phyloP scores from a whole-genome alignment of 1,140 invertebrate species.

The Euura lappo region DNA sequence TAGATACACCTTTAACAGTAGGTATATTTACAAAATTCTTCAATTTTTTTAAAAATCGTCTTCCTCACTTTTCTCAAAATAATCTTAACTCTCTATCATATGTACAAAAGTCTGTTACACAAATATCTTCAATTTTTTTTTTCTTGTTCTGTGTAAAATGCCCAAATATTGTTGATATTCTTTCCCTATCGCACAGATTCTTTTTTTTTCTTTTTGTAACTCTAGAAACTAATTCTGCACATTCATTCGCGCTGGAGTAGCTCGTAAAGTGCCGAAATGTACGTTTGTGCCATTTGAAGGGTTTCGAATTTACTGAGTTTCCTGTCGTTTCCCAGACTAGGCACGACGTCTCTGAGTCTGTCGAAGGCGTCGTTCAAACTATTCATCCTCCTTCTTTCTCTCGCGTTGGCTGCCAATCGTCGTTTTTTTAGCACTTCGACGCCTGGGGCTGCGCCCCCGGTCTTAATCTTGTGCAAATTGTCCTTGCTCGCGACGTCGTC shows the following conservation, averaged over 20 bases:
- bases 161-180: not conserved
- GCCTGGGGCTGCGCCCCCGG: conserved; percentile 55
- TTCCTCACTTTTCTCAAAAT: too few species aligned
- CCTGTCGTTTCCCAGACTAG: conserved; percentile 71
- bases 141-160: not conserved
- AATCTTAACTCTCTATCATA: not conserved
- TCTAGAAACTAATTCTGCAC: conserved; percentile 14
- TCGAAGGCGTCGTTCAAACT: conserved; percentile 79
- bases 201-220: not conserved
- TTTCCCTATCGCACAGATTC: not conserved
- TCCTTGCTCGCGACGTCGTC: conserved; percentile 26
- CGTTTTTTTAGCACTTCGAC: conserved; percentile 63
- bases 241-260: conserved; percentile 57
- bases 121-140: not conserved
- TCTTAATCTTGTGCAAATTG: conserved; percentile 50
- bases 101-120: not conserved
- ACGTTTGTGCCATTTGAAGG: conserved; percentile 82
- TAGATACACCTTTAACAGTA: not conserved
- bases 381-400: conserved; percentile 77
- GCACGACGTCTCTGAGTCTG: conserved; percentile 73
- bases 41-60: too few species aligned
- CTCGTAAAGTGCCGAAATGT: conserved; percentile 73
- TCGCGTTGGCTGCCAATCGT: conserved; percentile 71
- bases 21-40: too few species aligned
- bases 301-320: conserved; percentile 85